These are phyloP conservation scores for Rhingia campestris DNA, from an alignment of 2,888 invertebrate species.

Conservation along the genomic window DNA sequence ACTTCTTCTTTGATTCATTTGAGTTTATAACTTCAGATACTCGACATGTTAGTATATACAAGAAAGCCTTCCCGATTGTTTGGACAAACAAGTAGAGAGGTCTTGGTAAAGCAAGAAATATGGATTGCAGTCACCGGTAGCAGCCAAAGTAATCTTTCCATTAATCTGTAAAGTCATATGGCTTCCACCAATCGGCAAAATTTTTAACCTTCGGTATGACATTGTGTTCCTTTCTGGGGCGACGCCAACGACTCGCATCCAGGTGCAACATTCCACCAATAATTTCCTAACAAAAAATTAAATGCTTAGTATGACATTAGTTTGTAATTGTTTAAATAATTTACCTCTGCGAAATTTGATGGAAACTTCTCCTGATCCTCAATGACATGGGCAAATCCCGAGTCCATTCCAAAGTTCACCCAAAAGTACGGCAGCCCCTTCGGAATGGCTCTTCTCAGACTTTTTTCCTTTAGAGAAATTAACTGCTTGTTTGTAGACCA, in stretches of 20 bases:
- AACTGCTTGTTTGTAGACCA: slow-evolving; percentile 98
- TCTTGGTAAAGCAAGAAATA: no score
- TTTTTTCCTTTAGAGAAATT: slow-evolving; percentile 87
- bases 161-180: slow-evolving; percentile 84
- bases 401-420: slow-evolving; percentile 95
- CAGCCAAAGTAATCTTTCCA: no score
- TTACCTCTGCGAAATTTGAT: slow-evolving; percentile 93
- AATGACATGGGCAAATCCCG: slow-evolving; percentile 98
- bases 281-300: slow-evolving; percentile 87
- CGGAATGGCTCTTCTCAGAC: slow-evolving; percentile 92
- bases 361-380: slow-evolving; percentile 96
- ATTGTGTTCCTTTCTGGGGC: slow-evolving; percentile 87
- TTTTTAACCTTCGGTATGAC: slow-evolving; percentile 86
- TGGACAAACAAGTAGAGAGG: no score
- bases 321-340: slow-evolving; percentile 39
- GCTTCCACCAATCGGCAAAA: slow-evolving; percentile 88
- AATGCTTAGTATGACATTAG: slow-evolving; percentile 75
- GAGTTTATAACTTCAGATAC: no score
- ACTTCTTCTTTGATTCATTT: no score
- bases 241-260: slow-evolving; percentile 93
- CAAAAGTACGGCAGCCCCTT: slow-evolving; percentile 97
- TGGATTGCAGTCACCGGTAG: no score
- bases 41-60: no score
- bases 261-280: slow-evolving; percentile 97
- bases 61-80: no score